Evolutionary conservation across 1,140 invertebrate genomes (phyloP).

Genomic region (Zaprionus inermis): DNA sequence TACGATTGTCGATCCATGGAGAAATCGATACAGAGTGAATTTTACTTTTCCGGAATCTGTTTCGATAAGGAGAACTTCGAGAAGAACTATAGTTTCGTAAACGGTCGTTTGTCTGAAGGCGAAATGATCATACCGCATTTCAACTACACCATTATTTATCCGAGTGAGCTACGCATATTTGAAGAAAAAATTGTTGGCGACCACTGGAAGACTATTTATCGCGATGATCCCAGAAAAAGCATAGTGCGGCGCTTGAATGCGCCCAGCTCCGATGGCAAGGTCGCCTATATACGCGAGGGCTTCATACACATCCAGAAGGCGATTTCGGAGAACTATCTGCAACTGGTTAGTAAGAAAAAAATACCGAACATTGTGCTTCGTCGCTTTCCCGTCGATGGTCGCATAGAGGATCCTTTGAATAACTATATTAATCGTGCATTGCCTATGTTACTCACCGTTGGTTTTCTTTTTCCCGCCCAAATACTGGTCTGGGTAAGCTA

Average conservation of each 20-base stretch:
- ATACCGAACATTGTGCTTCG: conserved; percentile 45
- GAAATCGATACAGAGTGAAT: neutral
- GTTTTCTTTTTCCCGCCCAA: conserved; percentile 61
- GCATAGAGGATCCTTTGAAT: conserved; percentile 39
- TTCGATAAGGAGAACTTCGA: conserved; percentile 14
- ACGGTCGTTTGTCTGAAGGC: neutral
- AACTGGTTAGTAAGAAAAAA: neutral
- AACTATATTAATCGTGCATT: conserved; percentile 22
- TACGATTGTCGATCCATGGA: conserved; percentile 11
- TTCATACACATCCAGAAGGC: conserved; percentile 56
- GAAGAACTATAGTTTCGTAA: neutral
- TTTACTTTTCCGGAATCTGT: conserved; percentile 58
- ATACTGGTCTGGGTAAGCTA: conserved; percentile 50
- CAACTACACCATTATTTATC: conserved; percentile 52
- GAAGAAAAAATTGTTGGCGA: conserved; percentile 17
- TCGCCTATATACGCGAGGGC: conserved; percentile 63
- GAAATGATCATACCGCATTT: conserved; percentile 8
- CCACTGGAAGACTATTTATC: conserved; percentile 63
- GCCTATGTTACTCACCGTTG: conserved; percentile 47
- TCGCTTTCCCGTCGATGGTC: conserved; percentile 51
- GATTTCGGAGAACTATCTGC: conserved; percentile 49
- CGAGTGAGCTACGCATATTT: conserved; percentile 54
- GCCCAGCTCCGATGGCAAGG: conserved; percentile 34
- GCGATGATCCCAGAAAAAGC: conserved; percentile 33
- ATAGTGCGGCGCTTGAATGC: conserved; percentile 23